These are phyloP conservation scores for Unio delphinus DNA, from an alignment of 2,888 invertebrate genomes.

Conservation along the genomic window DNA sequence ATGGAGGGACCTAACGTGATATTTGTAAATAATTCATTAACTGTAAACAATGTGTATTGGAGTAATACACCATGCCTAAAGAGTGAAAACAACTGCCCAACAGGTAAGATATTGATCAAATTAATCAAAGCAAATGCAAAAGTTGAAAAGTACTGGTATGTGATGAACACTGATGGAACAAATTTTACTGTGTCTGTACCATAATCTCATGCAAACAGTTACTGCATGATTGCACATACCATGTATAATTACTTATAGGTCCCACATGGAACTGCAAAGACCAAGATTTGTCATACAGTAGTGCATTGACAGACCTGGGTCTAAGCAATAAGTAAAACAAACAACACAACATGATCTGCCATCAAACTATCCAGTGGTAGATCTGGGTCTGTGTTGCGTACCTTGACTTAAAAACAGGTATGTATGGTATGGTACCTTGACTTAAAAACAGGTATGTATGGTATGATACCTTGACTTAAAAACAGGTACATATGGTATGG, in stretches of 20 bases:
- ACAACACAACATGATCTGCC: no score
- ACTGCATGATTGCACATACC: constrained; percentile 7
- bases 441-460: no score
- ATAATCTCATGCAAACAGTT: neutral
- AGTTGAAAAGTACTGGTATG: neutral
- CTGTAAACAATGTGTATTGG: constrained; percentile 28
- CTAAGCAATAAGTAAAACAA: no score
- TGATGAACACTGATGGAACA: neutral
- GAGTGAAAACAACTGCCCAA: constrained; percentile 19
- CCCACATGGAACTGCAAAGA: no score
- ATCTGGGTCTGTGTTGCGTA: no score
- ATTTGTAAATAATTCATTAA: constrained; percentile 26
- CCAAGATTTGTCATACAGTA: no score
- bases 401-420: no score
- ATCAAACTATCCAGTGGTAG: no score
- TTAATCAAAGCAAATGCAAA: neutral
- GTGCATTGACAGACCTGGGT: no score
- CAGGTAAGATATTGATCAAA: constrained; percentile 19
- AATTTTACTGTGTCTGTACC: neutral
- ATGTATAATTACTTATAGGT: neutral
- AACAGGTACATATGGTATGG: no score
- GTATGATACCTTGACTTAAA: no score
- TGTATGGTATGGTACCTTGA: no score
- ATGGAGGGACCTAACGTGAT: constrained; percentile 45
- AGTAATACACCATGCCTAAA: constrained; percentile 31